Evolutionary conservation across 2,797 vertebrate species (phyloP), one percentile per base, ranked within the genome.

Genomic region (Scolopax rusticola): DNA sequence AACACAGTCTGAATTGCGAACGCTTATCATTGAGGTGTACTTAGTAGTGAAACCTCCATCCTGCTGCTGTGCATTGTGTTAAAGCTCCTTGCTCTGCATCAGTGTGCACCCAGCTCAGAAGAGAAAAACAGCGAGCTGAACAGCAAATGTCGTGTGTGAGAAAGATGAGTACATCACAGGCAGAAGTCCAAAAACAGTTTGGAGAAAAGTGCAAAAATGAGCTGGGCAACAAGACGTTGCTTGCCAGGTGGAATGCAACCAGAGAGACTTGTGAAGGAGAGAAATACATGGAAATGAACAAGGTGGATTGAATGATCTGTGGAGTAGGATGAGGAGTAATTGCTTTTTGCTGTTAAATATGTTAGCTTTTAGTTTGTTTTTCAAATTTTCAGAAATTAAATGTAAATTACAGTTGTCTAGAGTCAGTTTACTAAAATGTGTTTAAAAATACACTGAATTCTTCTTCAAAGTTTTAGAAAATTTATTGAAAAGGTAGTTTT

Each of bases 371-470:
- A 25, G 53, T 68, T 71, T 86, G 73, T 94, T 95, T 91, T 73
- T 87, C 84, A 79, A 63, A 81, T 87, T 78, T 87, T 89, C 74
- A 76, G 93, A 76, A 94, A 33, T 83, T 79, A 92, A 86, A 74
- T 36, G 68, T 51, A 77, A 82, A 75, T 40, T 63, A 47, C 15
- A 87, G 23, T 68, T 61, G 84, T 94, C 87, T 78, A 68, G 87
- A 80, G 8, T n/a, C 23, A 53, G 33, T 82, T 65, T 76, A 76
- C 83, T 81, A 85, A 77, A 64, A 18, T 28, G 27, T 60, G 30
- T 77, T 80, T 76, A 93, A n/a, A 82, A 80, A 80, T 71, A 7
- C 45, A 21, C 28, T 82, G 48, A 85, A 41, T 30, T 68, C n/a
- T 56, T 69, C 81, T 93, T 85, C 48, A 53, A 69, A 90, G 5